phyloP scores from a whole-genome alignment of 2,888 invertebrate genomes.

The Alsophila aescularia region DNA sequence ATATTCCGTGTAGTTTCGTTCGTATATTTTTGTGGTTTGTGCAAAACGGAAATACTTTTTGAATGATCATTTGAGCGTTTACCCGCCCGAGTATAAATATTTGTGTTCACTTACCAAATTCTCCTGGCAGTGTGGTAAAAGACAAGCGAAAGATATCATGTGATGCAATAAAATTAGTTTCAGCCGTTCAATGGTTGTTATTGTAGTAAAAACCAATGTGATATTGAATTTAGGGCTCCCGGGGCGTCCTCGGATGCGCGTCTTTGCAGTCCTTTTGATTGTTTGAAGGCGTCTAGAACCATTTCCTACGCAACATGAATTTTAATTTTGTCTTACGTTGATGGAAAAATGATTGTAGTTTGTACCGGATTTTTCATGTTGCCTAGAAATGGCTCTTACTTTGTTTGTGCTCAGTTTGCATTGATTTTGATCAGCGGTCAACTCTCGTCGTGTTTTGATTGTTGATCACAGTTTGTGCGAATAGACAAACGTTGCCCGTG shows the following conservation, averaged over 20 bases:
- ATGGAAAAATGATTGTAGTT: constrained; percentile 22
- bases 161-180: constrained; percentile 69
- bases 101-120: constrained; percentile 36
- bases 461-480: neutral
- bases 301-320: constrained; percentile 19
- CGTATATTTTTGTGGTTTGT: constrained; percentile 31
- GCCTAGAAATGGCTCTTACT: constrained; percentile 24
- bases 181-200: constrained; percentile 60
- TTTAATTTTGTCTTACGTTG: constrained; percentile 26
- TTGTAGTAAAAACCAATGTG: constrained; percentile 55
- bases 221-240: constrained; percentile 60
- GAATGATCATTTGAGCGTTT: constrained; percentile 28
- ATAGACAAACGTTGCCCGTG: neutral
- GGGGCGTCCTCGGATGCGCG: constrained; percentile 47
- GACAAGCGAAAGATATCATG: constrained; percentile 64
- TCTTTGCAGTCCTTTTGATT: constrained; percentile 38
- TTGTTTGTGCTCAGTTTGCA: constrained; percentile 8
- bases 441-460: constrained; percentile 11
- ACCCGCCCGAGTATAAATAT: constrained; percentile 32
- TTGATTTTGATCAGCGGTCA: constrained; percentile 2
- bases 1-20: constrained; percentile 28
- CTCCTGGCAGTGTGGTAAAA: constrained; percentile 37
- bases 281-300: constrained; percentile 28
- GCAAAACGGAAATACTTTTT: constrained; percentile 32
- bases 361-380: constrained; percentile 16